These are phyloP conservation scores for Acropternis orthonyx DNA, from an alignment of 2,797 vertebrate genomes.

Conservation along the genomic window DNA sequence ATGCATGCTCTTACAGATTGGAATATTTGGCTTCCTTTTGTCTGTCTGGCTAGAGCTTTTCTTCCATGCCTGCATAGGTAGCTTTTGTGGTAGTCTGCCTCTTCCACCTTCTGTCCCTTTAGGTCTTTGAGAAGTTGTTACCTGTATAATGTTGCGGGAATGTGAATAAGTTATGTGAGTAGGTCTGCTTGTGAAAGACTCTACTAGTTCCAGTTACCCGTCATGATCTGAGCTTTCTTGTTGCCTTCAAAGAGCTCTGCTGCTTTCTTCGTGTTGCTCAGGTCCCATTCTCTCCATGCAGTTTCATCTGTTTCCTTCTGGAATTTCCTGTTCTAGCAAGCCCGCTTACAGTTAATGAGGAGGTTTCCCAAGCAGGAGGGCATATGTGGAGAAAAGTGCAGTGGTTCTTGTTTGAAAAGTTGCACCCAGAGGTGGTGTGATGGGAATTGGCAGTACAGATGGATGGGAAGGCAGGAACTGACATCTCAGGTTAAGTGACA, in stretches of 20 bases:
- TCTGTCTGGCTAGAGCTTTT: neutral
- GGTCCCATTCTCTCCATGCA: neutral
- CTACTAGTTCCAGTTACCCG: neutral
- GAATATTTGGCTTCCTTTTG: neutral
- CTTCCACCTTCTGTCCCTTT: neutral
- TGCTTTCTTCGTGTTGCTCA: neutral
- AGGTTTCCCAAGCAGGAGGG: neutral
- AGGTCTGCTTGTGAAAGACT: neutral
- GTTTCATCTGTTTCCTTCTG: neutral
- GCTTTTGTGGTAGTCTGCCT: neutral
- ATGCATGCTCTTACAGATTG: neutral
- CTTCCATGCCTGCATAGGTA: neutral
- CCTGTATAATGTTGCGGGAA: neutral
- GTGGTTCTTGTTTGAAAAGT: neutral
- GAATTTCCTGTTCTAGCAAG: conserved; percentile 1
- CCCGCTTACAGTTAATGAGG: neutral
- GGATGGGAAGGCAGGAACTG: neutral
- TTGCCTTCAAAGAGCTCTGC: neutral
- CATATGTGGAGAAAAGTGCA: neutral
- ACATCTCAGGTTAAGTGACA: neutral
- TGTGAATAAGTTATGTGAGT: neutral
- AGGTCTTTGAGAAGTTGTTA: neutral
- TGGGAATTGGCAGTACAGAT: neutral
- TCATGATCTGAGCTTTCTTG: neutral
- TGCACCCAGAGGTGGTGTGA: neutral